Evolutionary conservation across 2,797 vertebrate genomes (phyloP).

Genomic region (Brachymystax lenok): DNA sequence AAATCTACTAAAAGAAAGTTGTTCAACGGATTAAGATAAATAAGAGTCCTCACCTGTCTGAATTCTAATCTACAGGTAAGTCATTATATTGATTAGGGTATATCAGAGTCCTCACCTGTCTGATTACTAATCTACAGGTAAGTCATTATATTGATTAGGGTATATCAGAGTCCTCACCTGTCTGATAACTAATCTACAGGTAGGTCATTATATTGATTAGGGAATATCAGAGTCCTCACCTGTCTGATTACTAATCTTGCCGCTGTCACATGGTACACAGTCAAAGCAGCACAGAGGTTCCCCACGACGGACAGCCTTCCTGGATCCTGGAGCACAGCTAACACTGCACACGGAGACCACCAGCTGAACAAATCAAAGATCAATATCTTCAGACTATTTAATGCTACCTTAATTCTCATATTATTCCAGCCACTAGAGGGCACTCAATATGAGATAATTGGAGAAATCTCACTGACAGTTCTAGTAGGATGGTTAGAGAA

Average conservation of each 20-base stretch:
- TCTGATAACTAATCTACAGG: no score
- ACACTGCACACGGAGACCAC: slow-evolving; percentile 68
- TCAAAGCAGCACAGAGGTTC: slow-evolving; percentile 81
- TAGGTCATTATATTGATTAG: no score
- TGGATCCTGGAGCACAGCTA: slow-evolving; percentile 60
- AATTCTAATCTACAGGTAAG: no score
- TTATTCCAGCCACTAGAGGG: background rate
- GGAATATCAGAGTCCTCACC: slow-evolving; percentile 39
- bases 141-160: no score
- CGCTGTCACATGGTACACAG: slow-evolving; percentile 78
- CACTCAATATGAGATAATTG: background rate
- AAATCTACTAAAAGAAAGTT: slow-evolving; percentile 2
- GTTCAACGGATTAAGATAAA: no score
- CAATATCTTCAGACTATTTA: background rate
- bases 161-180: no score
- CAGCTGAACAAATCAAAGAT: slow-evolving; percentile 43
- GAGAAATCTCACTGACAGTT: background rate
- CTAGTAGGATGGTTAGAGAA: background rate
- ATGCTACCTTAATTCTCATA: background rate
- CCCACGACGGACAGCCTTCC: slow-evolving; percentile 76
- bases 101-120: no score
- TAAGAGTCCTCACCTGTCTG: no score
- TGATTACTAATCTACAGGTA: no score
- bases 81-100: no score
- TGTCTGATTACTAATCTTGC: slow-evolving; percentile 78